Percentiles rank a stretch among this genome's conserved stretches.
These are phyloP conservation scores for Gobio occitaniae DNA, from an alignment of 2,797 vertebrate genomes.

Conservation along the genomic window DNA sequence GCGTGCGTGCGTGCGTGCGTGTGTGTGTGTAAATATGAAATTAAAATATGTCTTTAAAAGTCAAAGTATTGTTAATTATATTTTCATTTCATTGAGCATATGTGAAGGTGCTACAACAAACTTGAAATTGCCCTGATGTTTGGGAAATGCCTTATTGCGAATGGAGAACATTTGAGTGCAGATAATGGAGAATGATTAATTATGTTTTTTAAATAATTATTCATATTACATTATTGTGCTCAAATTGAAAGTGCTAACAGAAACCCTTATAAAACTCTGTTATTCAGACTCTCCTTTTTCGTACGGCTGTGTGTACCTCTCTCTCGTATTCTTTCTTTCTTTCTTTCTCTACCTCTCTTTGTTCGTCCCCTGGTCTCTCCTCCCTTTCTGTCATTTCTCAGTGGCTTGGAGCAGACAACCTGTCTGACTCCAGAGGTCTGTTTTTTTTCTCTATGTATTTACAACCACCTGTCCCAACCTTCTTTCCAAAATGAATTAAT, in stretches of 20 bases:
- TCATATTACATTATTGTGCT: not conserved
- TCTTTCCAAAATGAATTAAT: conserved; percentile 59
- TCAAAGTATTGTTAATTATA: not conserved
- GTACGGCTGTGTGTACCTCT: not conserved
- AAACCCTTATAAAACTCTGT: not conserved
- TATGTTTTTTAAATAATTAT: not conserved
- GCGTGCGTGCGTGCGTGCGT: too few species aligned
- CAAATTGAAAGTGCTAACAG: not conserved
- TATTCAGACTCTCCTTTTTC: not conserved
- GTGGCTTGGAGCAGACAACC: conserved; percentile 30
- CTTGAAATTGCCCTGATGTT: not conserved
- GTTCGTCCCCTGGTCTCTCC: conserved; percentile 8
- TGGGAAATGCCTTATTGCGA: not conserved
- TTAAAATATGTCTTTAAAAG: not conserved
- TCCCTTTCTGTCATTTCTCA: conserved; percentile 13
- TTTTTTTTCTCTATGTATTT: conserved; percentile 61
- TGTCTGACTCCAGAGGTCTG: conserved; percentile 59
- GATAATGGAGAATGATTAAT: not conserved
- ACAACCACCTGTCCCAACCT: conserved; percentile 68
- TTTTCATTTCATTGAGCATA: not conserved
- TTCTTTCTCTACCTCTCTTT: conserved; percentile 5
- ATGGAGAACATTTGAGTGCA: not conserved
- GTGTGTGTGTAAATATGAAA: too few species aligned
- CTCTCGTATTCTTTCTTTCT: not conserved
- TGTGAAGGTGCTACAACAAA: not conserved